Percentiles rank a stretch among this genome's conserved stretches.
phyloP scores from a whole-genome alignment of 53 echinoderm and acorn worm genomes.

The Mesocentrotus franciscanus region DNA sequence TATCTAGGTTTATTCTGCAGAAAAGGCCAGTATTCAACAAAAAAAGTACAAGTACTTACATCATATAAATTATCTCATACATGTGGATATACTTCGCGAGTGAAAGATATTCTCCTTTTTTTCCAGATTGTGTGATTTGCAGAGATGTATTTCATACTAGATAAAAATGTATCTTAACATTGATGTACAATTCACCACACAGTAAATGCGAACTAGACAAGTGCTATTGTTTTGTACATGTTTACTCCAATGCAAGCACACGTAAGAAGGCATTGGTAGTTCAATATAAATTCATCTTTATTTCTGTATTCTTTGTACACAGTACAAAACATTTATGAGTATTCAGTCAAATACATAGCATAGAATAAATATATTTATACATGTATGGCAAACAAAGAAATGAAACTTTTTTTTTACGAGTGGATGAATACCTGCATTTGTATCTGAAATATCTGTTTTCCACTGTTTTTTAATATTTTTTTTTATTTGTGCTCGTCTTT shows the following conservation, averaged over 20 bases:
- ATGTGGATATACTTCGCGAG: too few relatives aligned
- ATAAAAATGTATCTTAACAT: not conserved
- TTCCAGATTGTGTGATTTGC: too few relatives aligned
- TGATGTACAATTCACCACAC: too few relatives aligned
- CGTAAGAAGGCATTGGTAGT: not conserved
- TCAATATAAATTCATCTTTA: not conserved
- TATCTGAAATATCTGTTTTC: slow-evolving; percentile 28
- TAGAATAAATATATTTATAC: not conserved
- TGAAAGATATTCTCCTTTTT: too few relatives aligned
- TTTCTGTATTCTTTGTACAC: not conserved
- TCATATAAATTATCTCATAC: too few relatives aligned
- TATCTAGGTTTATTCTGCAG: not conserved
- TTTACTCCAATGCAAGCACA: not conserved
- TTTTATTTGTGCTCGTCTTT: not conserved
- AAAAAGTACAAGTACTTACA: not conserved
- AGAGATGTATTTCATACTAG: not conserved
- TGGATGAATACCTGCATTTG: not conserved
- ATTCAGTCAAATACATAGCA: not conserved
- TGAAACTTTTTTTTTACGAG: not conserved
- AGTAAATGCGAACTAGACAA: not conserved
- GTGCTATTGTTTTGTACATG: not conserved
- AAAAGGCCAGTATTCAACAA: not conserved
- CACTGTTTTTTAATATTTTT: not conserved
- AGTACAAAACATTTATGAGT: not conserved
- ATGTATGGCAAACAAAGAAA: not conserved